A percentile compares a stretch with the other conserved stretches of the same genome.
These are phyloP conservation scores for Anas flavirostris DNA, from an alignment of 2,797 vertebrate genomes.

Conservation along the genomic window DNA sequence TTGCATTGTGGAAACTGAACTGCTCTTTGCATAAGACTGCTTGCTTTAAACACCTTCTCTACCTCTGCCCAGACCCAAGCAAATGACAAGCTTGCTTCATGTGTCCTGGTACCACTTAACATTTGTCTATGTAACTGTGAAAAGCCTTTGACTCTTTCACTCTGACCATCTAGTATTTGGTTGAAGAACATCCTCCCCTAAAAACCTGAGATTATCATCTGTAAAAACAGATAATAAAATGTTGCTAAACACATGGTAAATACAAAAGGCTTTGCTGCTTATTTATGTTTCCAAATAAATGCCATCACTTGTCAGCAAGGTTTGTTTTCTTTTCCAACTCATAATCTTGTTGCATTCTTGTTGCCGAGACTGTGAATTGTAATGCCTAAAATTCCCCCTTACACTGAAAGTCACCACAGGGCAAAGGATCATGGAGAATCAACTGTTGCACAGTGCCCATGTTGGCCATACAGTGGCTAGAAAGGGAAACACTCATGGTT, in stretches of 20 bases:
- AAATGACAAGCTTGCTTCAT: slow-evolving; percentile 3
- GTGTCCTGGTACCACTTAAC: not conserved
- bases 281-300: not conserved
- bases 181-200: not conserved
- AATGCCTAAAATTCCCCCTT: not conserved
- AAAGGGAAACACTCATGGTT: not conserved
- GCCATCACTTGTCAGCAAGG: rapidly evolving
- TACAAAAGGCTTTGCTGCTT: not conserved
- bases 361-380: not conserved
- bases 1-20: not conserved
- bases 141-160: not conserved
- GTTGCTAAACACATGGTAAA: not conserved
- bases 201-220: not conserved
- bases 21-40: not conserved
- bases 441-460: not conserved
- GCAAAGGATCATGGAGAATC: not conserved
- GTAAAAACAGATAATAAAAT: not conserved
- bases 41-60: slow-evolving; percentile 1
- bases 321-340: not conserved
- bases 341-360: not conserved
- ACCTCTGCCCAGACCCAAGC: slow-evolving; percentile 57
- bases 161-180: not conserved
- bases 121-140: not conserved
- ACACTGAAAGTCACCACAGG: not conserved
- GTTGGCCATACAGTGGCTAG: no score